Percentiles rank a stretch among this genome's conserved stretches.
Conservation (phyloP, 2,113 vertebrate genomes). For the Sphyrna mokarran region DNA sequence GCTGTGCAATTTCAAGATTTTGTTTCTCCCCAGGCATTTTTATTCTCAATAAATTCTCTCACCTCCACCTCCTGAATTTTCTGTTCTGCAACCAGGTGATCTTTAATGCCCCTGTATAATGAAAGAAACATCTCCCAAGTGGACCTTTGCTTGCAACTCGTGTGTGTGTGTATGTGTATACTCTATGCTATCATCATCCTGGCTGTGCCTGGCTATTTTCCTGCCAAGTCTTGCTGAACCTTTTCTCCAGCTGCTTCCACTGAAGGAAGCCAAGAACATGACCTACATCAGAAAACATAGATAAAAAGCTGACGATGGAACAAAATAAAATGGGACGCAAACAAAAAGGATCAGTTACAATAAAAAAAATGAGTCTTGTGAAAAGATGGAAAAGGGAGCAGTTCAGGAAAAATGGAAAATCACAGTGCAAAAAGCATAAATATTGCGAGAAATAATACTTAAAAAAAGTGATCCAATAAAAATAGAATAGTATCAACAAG, state of each 20-base stretch:
- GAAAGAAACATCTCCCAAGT: neutral
- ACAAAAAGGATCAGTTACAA: neutral
- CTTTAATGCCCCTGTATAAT: neutral
- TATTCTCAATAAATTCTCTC: neutral
- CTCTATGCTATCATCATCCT: neutral
- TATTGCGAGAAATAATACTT: neutral
- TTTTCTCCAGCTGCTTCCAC: neutral
- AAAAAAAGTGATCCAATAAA: neutral
- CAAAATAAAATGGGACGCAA: neutral
- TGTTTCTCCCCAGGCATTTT: neutral
- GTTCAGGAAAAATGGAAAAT: neutral
- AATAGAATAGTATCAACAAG: neutral
- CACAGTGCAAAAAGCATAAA: neutral
- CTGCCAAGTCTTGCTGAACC: conserved; percentile 1
- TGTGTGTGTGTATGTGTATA: neutral
- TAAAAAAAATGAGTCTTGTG: neutral
- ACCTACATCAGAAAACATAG: neutral
- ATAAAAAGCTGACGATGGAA: neutral
- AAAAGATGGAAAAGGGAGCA: neutral
- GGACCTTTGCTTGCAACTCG: neutral
- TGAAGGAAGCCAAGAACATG: conserved; percentile 5
- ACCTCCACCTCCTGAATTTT: neutral
- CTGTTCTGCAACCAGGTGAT: neutral
- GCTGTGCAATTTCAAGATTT: neutral
- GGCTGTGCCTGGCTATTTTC: neutral